Evolutionary conservation across 2,797 vertebrate genomes (phyloP).

Genomic region (Gambusia yucatana): DNA sequence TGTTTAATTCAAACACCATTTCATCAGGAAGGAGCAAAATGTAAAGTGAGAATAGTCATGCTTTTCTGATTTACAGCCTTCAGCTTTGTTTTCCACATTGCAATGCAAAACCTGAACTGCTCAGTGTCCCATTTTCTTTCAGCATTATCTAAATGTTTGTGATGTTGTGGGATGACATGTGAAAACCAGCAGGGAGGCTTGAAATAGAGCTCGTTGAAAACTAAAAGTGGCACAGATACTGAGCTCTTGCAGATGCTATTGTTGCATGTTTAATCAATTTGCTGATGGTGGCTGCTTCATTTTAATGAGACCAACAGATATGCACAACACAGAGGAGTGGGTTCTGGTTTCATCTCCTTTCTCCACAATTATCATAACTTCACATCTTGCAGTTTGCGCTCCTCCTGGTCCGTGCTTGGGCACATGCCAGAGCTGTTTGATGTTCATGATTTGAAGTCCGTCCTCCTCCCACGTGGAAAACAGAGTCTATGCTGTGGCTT

Average conservation of each 20-base stretch:
- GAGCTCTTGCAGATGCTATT: conserved; percentile 40
- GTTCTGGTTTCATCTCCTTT: conserved; percentile 40
- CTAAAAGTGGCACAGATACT: conserved; percentile 16
- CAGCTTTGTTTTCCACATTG: conserved; percentile 28
- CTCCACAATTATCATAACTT: conserved; percentile 45
- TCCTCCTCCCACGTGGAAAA: conserved; percentile 52
- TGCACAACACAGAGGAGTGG: conserved; percentile 39
- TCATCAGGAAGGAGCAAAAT: conserved; percentile 32
- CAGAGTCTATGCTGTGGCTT: conserved; percentile 31
- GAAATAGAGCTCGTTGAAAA: conserved; percentile 30
- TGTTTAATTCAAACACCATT: conserved; percentile 8
- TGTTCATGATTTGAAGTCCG: conserved; percentile 62
- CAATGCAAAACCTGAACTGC: conserved; percentile 26
- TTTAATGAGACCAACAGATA: conserved; percentile 32
- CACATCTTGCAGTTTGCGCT: conserved; percentile 37
- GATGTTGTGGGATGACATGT: conserved; percentile 35
- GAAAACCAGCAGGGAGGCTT: conserved; percentile 23
- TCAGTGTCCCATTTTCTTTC: conserved; percentile 28
- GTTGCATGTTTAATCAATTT: conserved; percentile 48
- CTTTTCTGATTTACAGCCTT: conserved; percentile 8
- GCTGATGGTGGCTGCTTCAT: conserved; percentile 15
- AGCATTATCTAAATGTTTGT: conserved; percentile 19
- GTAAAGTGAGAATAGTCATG: conserved; percentile 15
- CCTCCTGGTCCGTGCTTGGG: conserved; percentile 35
- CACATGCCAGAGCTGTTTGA: conserved; percentile 55